Percentiles rank a stretch among this genome's conserved stretches.
These are phyloP conservation scores for Arenicola marina DNA, from an alignment of 2,888 invertebrate species.

Conservation along the genomic window DNA sequence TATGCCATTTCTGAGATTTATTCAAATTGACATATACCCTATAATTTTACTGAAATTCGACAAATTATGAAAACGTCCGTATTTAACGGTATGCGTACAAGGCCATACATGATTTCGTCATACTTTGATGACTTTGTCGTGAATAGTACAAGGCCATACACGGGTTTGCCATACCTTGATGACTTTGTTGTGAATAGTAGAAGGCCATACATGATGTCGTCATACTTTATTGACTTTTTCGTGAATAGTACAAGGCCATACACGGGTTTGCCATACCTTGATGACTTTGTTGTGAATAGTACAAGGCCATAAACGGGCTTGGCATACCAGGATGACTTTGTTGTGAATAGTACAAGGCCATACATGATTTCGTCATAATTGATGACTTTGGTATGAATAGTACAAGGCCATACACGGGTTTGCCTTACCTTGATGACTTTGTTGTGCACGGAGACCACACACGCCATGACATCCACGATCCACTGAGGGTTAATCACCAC, in stretches of 20 bases:
- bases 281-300: conserved; percentile 53
- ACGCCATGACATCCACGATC: conserved; percentile 61
- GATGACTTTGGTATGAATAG: too few relatives aligned
- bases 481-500: conserved; percentile 60
- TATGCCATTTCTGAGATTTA: too few relatives aligned
- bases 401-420: not conserved
- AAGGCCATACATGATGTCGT: too few relatives aligned
- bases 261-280: conserved; percentile 33
- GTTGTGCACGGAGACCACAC: conserved; percentile 58
- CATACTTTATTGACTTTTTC: too few relatives aligned
- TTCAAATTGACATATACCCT: too few relatives aligned
- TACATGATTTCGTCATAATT: too few relatives aligned
- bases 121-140: too few relatives aligned
- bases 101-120: too few relatives aligned
- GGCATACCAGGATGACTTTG: conserved; percentile 46
- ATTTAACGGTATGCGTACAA: too few relatives aligned
- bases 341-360: too few relatives aligned
- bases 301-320: not conserved
- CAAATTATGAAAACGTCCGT: too few relatives aligned
- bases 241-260: not conserved
- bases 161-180: conserved; percentile 40
- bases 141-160: not conserved
- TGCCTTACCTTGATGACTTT: conserved; percentile 46
- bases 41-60: too few relatives aligned
- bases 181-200: conserved; percentile 52